Evolutionary conservation across 1,140 invertebrate species (phyloP).

Genomic region (Cotesia typhae): DNA sequence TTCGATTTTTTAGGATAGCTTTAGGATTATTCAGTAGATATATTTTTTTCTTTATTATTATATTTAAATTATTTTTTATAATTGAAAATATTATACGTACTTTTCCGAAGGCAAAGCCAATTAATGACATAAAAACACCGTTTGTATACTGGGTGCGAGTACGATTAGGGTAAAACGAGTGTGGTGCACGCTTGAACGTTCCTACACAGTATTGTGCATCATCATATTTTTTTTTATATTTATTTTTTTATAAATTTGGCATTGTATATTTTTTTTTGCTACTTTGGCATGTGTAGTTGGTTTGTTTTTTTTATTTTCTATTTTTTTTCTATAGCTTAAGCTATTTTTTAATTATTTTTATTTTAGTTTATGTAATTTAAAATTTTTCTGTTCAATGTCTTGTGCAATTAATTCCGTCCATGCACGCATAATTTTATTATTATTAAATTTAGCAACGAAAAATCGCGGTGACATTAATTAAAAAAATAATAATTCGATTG

Average conservation of each 20-base stretch:
- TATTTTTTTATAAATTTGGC: conserved; percentile 27
- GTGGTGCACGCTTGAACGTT: conserved; percentile 56
- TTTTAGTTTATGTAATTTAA: background rate
- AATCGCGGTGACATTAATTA: background rate
- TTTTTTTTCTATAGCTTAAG: conserved; percentile 50
- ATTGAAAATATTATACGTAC: background rate
- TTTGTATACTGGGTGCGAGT: conserved; percentile 17
- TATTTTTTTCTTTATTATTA: background rate
- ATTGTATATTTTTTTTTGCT: conserved; percentile 30
- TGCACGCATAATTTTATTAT: conserved; percentile 13
- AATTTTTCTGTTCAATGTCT: conserved; percentile 1
- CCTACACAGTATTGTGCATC: conserved; percentile 49
- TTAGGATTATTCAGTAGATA: background rate
- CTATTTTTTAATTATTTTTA: conserved; percentile 42
- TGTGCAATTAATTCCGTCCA: conserved; percentile 30
- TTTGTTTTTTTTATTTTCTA: conserved; percentile 33
- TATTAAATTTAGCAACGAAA: background rate
- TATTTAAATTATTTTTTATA: background rate
- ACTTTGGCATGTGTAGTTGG: conserved; percentile 59
- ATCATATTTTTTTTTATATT: conserved; percentile 40
- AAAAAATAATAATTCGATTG: background rate
- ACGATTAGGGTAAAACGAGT: conserved; percentile 21
- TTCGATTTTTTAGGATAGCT: background rate
- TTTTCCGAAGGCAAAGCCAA: background rate
- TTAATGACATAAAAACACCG: background rate